phyloP scores from a whole-genome alignment of 2,113 vertebrate species.

The Saguinus midas region DNA sequence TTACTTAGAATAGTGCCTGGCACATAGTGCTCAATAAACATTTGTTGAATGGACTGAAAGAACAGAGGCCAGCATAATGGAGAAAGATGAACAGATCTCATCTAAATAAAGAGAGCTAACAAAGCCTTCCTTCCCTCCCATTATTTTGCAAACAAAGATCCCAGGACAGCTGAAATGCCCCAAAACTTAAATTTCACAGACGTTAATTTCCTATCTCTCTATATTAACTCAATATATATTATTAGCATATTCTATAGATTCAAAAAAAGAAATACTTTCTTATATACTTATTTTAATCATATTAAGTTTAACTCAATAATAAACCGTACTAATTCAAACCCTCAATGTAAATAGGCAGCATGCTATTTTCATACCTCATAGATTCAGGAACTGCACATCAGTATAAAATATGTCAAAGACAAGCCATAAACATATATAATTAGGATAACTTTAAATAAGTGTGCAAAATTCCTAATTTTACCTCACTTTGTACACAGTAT shows the following conservation, averaged over 20 bases:
- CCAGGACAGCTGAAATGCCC: background rate
- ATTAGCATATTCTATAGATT: background rate
- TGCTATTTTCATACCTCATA: background rate
- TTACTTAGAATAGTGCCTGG: conserved; percentile 32
- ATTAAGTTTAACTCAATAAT: background rate
- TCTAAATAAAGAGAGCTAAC: background rate
- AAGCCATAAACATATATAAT: background rate
- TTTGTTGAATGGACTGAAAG: conserved; percentile 15
- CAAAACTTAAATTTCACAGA: background rate
- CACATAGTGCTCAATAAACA: background rate
- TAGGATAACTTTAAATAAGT: background rate
- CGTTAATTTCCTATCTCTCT: background rate
- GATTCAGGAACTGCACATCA: background rate
- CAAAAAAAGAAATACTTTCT: background rate
- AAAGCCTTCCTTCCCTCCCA: background rate
- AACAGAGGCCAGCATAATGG: background rate
- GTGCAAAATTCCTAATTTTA: background rate
- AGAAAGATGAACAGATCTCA: background rate
- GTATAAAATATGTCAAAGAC: background rate
- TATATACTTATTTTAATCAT: background rate
- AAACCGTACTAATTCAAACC: background rate
- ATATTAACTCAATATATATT: background rate
- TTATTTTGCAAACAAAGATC: conserved; percentile 4
- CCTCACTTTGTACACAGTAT: background rate
- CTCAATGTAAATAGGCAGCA: background rate